Conservation (phyloP, 2,113 vertebrate genomes). For the Tragulus kanchil region DNA sequence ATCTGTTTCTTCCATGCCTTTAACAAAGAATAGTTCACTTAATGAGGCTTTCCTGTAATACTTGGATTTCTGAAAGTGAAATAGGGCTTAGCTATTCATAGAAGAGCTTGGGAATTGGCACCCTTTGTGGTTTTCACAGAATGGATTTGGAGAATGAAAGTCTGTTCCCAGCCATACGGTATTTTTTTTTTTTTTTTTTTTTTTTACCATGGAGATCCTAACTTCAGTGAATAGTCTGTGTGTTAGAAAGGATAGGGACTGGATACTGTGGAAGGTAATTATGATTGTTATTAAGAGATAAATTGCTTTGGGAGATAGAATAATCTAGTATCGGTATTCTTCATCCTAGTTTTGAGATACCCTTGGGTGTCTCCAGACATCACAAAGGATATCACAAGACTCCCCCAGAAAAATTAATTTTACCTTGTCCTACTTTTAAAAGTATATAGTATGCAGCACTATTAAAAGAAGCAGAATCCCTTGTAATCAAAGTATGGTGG, state of each 20-base stretch:
- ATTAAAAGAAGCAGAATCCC: slow-evolving; percentile 73
- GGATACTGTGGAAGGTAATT: slow-evolving; percentile 72
- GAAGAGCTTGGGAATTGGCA: neutral
- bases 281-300: slow-evolving; percentile 76
- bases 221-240: neutral
- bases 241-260: neutral
- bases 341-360: slow-evolving; percentile 78
- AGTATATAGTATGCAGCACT: slow-evolving; percentile 57
- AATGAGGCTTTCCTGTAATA: neutral
- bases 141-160: neutral
- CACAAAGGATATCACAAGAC: slow-evolving; percentile 49
- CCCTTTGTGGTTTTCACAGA: neutral
- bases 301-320: slow-evolving; percentile 64
- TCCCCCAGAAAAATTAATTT: slow-evolving; percentile 78
- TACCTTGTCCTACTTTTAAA: slow-evolving; percentile 77
- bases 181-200: neutral
- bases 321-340: slow-evolving; percentile 54
- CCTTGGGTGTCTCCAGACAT: slow-evolving; percentile 76
- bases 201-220: neutral
- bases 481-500: slow-evolving; percentile 28
- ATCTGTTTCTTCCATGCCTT: neutral
- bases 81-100: neutral
- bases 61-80: slow-evolving; percentile 15
- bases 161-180: neutral
- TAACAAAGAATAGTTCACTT: neutral